Conservation (phyloP, 2,797 vertebrate genomes). For the Molossus alvarezi region DNA sequence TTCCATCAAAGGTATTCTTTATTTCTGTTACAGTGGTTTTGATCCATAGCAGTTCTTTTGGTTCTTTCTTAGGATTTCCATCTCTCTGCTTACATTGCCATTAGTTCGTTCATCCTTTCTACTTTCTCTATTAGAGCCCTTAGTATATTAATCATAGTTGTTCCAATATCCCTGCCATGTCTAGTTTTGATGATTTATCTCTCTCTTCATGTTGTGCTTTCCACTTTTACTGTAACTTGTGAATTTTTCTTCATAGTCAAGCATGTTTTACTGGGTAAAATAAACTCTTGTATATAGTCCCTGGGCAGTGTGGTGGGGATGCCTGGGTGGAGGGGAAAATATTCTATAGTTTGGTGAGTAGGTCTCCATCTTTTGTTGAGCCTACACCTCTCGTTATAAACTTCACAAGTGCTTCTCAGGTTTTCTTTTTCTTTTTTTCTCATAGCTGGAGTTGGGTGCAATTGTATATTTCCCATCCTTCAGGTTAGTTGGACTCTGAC, state of each 20-base stretch:
- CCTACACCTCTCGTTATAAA: background rate
- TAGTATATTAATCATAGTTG: background rate
- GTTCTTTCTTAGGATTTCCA: background rate
- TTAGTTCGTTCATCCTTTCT: background rate
- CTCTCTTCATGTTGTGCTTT: background rate
- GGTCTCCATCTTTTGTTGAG: background rate
- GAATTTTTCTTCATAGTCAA: background rate
- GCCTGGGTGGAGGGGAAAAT: background rate
- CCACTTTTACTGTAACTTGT: background rate
- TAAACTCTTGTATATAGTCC: background rate
- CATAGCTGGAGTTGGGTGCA: background rate
- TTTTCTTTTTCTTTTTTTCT: background rate
- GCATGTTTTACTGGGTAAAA: background rate
- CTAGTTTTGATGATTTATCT: constrained; percentile 1
- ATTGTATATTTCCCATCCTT: background rate
- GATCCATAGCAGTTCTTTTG: background rate
- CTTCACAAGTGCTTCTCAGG: background rate
- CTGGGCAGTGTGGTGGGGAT: background rate
- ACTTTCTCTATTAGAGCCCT: background rate
- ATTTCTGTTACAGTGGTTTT: background rate
- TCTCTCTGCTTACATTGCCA: background rate
- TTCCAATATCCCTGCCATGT: background rate
- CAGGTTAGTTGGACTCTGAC: background rate
- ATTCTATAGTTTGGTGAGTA: background rate
- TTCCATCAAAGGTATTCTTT: background rate